These are phyloP conservation scores for Hypena proboscidalis DNA, from an alignment of 2,888 invertebrate species.

Conservation along the genomic window DNA sequence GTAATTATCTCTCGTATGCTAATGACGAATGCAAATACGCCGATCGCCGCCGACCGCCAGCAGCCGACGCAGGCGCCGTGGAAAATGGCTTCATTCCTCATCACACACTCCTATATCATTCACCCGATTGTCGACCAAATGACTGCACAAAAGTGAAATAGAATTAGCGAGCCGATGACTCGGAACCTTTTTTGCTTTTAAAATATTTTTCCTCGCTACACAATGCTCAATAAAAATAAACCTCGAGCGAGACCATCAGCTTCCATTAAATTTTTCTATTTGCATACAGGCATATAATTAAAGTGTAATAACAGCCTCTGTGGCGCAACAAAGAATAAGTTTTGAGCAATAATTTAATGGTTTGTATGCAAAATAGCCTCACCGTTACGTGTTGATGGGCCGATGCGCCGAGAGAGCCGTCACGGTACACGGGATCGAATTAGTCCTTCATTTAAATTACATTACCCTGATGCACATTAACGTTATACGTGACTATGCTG, in stretches of 20 bases:
- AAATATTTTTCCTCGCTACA: slow-evolving; percentile 52
- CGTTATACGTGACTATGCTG: slow-evolving; percentile 65
- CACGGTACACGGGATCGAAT: slow-evolving; percentile 80
- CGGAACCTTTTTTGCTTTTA: slow-evolving; percentile 50
- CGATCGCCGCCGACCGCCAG: slow-evolving; percentile 43
- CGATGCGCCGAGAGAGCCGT: slow-evolving; percentile 78
- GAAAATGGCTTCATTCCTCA: slow-evolving; percentile 73
- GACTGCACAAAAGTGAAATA: slow-evolving; percentile 39
- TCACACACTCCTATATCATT: slow-evolving; percentile 20
- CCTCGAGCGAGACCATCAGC: slow-evolving; percentile 67
- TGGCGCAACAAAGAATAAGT: slow-evolving; percentile 84
- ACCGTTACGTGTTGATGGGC: slow-evolving; percentile 83
- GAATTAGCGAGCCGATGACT: slow-evolving; percentile 52
- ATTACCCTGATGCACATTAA: slow-evolving; percentile 71
- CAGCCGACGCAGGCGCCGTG: slow-evolving; percentile 55
- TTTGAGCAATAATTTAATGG: slow-evolving; percentile 85
- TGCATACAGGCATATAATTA: slow-evolving; percentile 82
- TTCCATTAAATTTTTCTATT: slow-evolving; percentile 81
- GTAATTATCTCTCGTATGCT: slow-evolving; percentile 78
- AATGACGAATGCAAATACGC: slow-evolving; percentile 79
- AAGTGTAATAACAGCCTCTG: slow-evolving; percentile 81
- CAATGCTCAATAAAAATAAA: slow-evolving; percentile 73
- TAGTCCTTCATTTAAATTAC: slow-evolving; percentile 84
- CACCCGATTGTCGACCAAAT: slow-evolving; percentile 28
- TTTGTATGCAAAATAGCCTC: slow-evolving; percentile 83